Conservation (phyloP, 2,113 vertebrate species). For the Geothlypis trichas region DNA sequence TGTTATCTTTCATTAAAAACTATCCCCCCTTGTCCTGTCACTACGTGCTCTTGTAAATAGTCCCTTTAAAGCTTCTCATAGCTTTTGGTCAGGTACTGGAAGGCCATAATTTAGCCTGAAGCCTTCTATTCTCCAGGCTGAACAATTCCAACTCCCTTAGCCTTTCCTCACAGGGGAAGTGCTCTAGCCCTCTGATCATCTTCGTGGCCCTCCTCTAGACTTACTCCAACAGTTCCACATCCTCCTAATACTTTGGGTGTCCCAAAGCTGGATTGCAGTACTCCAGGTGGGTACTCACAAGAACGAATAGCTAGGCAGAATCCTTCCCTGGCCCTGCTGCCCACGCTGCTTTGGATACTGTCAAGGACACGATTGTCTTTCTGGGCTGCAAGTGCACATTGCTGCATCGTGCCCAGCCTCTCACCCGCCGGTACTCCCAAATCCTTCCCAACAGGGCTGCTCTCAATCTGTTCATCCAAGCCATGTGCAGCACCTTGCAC, state of each 20-base stretch:
- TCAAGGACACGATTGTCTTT: fast-evolving
- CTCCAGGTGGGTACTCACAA: neutral
- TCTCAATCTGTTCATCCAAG: neutral
- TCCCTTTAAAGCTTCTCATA: neutral
- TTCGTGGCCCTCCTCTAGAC: neutral
- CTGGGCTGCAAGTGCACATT: neutral
- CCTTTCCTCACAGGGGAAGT: neutral
- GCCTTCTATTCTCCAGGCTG: neutral
- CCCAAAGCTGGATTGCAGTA: neutral
- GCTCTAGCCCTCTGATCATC: neutral
- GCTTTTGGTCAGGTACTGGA: neutral
- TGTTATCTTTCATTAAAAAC: neutral
- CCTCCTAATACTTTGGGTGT: neutral
- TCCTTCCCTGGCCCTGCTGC: neutral
- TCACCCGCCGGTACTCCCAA: neutral
- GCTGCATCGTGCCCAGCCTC: neutral
- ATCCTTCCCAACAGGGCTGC: neutral
- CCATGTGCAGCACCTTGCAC: neutral
- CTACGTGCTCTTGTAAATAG: neutral
- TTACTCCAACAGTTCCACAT: neutral
- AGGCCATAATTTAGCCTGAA: neutral
- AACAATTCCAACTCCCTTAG: neutral
- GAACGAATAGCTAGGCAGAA: neutral
- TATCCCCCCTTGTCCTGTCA: neutral
- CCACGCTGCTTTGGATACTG: fast-evolving